These are phyloP conservation scores for Natator depressus DNA, from an alignment of 2,113 vertebrate genomes.

Conservation along the genomic window DNA sequence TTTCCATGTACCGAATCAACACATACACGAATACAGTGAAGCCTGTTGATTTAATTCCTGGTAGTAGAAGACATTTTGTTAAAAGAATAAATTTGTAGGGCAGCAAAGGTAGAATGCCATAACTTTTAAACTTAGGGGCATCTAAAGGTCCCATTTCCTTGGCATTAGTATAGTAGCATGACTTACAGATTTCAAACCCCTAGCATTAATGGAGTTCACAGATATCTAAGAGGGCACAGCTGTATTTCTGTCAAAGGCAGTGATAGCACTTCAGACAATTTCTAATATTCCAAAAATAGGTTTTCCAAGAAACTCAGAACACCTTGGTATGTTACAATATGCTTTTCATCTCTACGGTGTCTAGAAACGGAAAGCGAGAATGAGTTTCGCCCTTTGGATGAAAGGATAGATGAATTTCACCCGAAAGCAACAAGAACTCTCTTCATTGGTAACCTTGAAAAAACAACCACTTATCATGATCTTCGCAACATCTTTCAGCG, in stretches of 20 bases:
- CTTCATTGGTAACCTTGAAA: slow-evolving; percentile 98
- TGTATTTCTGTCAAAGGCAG: background rate
- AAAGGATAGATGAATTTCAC: slow-evolving; percentile 98
- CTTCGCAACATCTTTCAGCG: slow-evolving; percentile 97
- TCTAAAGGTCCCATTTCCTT: background rate
- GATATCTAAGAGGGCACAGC: background rate
- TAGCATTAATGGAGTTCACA: background rate
- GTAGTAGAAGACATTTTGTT: background rate
- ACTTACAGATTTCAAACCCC: background rate
- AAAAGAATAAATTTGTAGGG: background rate
- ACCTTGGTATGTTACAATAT: rapidly evolving
- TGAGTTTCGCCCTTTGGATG: slow-evolving; percentile 96
- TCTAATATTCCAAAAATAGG: background rate
- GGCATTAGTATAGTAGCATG: background rate
- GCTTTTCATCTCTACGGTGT: slow-evolving; percentile 21
- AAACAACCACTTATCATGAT: slow-evolving; percentile 96
- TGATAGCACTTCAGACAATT: background rate
- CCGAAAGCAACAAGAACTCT: slow-evolving; percentile 97
- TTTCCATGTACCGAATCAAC: background rate
- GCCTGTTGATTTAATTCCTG: background rate
- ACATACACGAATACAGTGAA: background rate
- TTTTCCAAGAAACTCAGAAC: background rate
- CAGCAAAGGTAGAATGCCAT: background rate
- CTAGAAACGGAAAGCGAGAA: slow-evolving; percentile 99
- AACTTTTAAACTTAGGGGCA: background rate